Base-by-base conservation (phyloP, 1,140 invertebrate genomes). In the Macrobrachium rosenbergii region DNA sequence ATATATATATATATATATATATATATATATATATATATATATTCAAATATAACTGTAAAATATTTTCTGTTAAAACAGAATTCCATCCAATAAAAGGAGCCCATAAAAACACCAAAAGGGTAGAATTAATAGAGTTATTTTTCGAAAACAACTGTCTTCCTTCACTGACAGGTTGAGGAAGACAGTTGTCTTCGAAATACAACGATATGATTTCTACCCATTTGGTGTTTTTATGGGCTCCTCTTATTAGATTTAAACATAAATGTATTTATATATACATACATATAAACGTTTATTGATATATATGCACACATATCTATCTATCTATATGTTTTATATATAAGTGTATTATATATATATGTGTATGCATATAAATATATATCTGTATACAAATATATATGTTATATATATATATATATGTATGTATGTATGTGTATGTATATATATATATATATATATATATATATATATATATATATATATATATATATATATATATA, bases 1-100 rank as follows among this genome's bases (percentile, higher is more conserved):
- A 67, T 67, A 67, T 67, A 67, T 67, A 67, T 67, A 67, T 67
- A 67, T 67, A 67, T 67, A 67, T 67, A 67, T 67, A 67, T 67
- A 67, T 67, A 67, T 67, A 67, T 67, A 67, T 67, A 67, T 67
- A 67, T 67, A 67, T 67, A 67, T 67, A 67, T 67, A 21, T 67
- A 67, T 67, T n/a, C n/a, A n/a, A n/a, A n/a, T n/a, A n/a, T n/a
- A n/a, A n/a, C n/a, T n/a, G n/a, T n/a, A n/a, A n/a, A n/a, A n/a
- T n/a, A n/a, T n/a, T n/a, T n/a, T n/a, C n/a, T n/a, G n/a, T n/a
- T n/a, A n/a, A n/a, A n/a, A n/a, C n/a, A n/a, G n/a, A n/a, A n/a
- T n/a, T n/a, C n/a, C n/a, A n/a, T n/a, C n/a, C n/a, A n/a, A n/a
- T n/a, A n/a, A n/a, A n/a, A n/a, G n/a, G n/a, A n/a, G n/a, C n/a